Conservation (phyloP, 2,888 invertebrate species). For the Melanophora roralis region DNA sequence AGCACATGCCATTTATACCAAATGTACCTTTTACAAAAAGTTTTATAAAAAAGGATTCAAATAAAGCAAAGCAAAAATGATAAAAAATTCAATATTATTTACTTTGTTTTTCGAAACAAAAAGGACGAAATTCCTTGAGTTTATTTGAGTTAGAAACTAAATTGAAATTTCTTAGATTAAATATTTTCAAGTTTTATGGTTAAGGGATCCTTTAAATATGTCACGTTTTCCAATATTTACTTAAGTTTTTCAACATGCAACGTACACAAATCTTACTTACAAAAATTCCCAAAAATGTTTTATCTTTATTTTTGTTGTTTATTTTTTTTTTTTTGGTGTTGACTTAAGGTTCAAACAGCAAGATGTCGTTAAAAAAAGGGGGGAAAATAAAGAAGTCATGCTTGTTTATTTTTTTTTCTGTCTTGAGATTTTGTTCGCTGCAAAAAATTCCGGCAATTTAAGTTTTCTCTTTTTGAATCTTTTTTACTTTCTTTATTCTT, state of each 20-base stretch:
- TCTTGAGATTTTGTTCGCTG: background rate
- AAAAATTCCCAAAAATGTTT: background rate
- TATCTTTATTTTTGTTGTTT: background rate
- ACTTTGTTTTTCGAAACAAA: background rate
- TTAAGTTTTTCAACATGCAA: constrained; percentile 24
- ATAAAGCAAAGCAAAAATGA: constrained; percentile 7
- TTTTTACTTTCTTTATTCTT: background rate
- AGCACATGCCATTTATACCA: too few species aligned
- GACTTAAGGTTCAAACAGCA: background rate
- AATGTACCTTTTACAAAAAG: too few species aligned
- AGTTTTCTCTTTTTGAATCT: background rate
- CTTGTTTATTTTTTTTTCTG: constrained; percentile 2
- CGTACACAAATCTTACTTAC: constrained; percentile 16
- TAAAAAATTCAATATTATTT: background rate
- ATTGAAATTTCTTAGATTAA: background rate
- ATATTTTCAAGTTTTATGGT: background rate
- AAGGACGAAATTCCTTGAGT: background rate
- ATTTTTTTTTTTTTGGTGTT: background rate
- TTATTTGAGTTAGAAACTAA: background rate
- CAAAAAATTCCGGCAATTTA: background rate
- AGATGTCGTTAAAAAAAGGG: background rate
- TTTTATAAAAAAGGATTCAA: too few species aligned
- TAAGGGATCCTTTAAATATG: background rate
- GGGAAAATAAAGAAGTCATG: background rate
- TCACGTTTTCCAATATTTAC: constrained; percentile 15